Evolutionary conservation across 1,140 invertebrate species (phyloP).

Genomic region (Globodera rostochiensis): DNA sequence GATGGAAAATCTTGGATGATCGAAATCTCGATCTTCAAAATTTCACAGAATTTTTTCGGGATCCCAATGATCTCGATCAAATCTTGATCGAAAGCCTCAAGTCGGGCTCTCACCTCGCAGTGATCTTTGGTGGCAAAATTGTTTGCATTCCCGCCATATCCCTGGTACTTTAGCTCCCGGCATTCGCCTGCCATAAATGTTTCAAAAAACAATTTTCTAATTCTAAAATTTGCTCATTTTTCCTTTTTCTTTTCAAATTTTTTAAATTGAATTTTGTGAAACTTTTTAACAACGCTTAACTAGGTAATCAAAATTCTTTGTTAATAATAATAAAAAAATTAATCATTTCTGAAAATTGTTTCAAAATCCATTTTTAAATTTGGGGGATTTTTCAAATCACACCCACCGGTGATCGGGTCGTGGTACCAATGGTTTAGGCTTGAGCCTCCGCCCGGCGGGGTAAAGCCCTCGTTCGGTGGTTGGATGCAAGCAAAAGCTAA

Average conservation of each 20-base stretch:
- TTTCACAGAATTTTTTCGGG: too few species aligned
- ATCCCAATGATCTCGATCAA: too few species aligned
- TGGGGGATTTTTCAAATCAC: background rate
- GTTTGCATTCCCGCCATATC: conserved; percentile 60
- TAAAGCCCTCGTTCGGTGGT: conserved; percentile 65
- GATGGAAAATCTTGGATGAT: too few species aligned
- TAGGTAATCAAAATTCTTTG: background rate
- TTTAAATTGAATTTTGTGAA: too few species aligned
- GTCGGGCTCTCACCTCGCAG: conserved; percentile 41
- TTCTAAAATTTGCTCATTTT: too few species aligned
- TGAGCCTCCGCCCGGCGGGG: conserved; percentile 63
- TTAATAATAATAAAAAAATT: background rate
- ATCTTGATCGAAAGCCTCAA: too few species aligned
- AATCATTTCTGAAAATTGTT: background rate
- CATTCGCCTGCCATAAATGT: conserved; percentile 54
- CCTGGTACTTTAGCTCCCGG: conserved; percentile 64
- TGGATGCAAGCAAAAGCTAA: conserved; percentile 65
- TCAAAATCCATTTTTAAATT: too few species aligned
- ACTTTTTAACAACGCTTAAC: conserved; percentile 26
- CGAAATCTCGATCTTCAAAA: too few species aligned
- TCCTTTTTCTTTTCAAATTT: too few species aligned
- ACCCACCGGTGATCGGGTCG: conserved; percentile 55
- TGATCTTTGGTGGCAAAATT: conserved; percentile 65
- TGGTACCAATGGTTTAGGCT: conserved; percentile 65
- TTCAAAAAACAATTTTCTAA: too few species aligned